A percentile compares a stretch with the other conserved stretches of the same genome.
Conservation (phyloP, 1,140 invertebrate species). For the Pseudomyrmex gracilis region DNA sequence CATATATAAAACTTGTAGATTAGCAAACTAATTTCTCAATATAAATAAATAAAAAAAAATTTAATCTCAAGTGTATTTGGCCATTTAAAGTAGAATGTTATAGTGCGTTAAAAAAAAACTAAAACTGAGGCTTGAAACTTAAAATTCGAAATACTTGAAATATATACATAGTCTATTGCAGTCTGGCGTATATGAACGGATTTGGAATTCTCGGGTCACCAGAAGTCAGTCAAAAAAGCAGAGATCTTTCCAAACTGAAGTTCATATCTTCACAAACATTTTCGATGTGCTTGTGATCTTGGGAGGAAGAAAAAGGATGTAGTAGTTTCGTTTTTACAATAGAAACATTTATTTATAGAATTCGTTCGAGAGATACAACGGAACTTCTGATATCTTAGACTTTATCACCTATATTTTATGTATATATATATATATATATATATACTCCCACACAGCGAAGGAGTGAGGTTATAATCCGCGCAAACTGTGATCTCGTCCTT, state of each 20-base stretch:
- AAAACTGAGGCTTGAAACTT: too few relatives aligned
- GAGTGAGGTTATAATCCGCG: constrained; percentile 69
- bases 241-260: neutral
- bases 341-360: constrained; percentile 83
- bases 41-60: too few relatives aligned
- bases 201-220: too few relatives aligned
- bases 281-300: neutral
- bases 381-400: constrained; percentile 74
- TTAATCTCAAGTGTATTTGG: too few relatives aligned
- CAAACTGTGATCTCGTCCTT: constrained; percentile 54
- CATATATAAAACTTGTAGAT: neutral
- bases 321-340: constrained; percentile 69
- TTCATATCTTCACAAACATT: neutral
- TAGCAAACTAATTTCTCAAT: too few relatives aligned
- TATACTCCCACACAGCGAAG: constrained; percentile 47
- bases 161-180: too few relatives aligned
- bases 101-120: too few relatives aligned
- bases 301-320: neutral
- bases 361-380: constrained; percentile 78
- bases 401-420: constrained; percentile 50
- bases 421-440: too few relatives aligned
- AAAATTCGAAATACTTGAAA: too few relatives aligned
- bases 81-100: too few relatives aligned
- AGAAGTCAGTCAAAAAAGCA: too few relatives aligned
- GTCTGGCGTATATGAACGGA: too few relatives aligned